Evolutionary conservation across 2,113 vertebrate genomes (phyloP).

Genomic region (Oxyruncus cristatus): DNA sequence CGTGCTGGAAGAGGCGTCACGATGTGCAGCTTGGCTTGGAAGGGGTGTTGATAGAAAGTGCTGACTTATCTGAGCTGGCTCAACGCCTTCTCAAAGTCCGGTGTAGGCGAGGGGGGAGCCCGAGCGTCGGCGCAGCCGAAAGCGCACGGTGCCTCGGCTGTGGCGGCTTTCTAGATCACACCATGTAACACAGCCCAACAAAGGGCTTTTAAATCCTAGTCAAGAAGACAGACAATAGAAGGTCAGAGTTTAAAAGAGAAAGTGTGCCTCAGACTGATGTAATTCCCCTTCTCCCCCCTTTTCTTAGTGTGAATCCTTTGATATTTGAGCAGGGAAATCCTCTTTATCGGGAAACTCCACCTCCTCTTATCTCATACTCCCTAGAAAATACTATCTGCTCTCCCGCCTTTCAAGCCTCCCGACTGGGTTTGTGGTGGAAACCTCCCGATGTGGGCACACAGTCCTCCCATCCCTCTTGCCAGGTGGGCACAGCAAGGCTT

Average conservation of each 20-base stretch:
- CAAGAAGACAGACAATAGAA: conserved; percentile 59
- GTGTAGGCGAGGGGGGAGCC: neutral
- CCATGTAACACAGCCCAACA: conserved; percentile 36
- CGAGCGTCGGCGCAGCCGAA: fast-evolving
- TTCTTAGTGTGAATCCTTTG: conserved; percentile 61
- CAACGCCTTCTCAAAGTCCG: neutral
- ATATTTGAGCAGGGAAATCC: conserved; percentile 73
- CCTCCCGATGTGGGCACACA: fast-evolving
- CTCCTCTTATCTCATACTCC: conserved; percentile 47
- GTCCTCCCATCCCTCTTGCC: neutral
- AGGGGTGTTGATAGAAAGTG: neutral
- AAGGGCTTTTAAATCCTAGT: conserved; percentile 56
- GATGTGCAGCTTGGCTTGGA: fast-evolving
- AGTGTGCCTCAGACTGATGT: conserved; percentile 54
- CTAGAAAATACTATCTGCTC: conserved; percentile 30
- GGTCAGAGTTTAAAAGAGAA: conserved; percentile 64
- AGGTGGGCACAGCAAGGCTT: neutral
- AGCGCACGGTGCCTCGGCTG: neutral
- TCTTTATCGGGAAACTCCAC: conserved; percentile 68
- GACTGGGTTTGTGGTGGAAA: neutral
- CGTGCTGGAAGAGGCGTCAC: neutral
- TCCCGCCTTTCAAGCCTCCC: neutral
- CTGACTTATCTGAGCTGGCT: conserved; percentile 27
- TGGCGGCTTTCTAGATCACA: conserved; percentile 1
- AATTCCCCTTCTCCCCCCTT: conserved; percentile 57